Evolutionary conservation across 1,140 invertebrate genomes (phyloP).

Genomic region (Venturia canescens): DNA sequence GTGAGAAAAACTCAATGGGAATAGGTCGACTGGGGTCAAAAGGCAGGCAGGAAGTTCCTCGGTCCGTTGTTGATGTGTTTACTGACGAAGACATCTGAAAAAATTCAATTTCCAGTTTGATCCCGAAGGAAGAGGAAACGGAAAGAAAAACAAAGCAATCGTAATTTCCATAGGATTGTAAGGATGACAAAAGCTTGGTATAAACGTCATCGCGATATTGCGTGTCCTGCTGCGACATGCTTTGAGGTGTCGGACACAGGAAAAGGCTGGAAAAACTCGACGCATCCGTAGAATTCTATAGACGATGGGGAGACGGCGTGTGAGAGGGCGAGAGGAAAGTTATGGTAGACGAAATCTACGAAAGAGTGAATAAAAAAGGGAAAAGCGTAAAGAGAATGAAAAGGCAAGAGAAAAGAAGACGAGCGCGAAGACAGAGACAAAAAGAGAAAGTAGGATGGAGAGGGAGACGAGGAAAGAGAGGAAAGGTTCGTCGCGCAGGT

Average conservation of each 20-base stretch:
- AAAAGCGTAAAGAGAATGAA: conserved; percentile 1
- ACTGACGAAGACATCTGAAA: no score
- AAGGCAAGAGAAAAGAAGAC: conserved; percentile 2
- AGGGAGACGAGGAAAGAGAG: not conserved
- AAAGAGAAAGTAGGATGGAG: conserved; percentile 8
- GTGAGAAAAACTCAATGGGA: no score
- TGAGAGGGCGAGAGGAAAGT: not conserved
- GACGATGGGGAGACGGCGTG: not conserved
- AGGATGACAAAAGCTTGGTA: not conserved
- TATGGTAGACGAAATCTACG: not conserved
- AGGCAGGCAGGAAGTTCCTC: no score
- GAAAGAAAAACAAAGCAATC: no score
- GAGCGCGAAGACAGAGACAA: not conserved
- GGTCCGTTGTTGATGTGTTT: no score
- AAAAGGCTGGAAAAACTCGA: not conserved
- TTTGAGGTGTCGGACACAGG: not conserved
- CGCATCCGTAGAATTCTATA: not conserved
- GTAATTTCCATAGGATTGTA: not conserved
- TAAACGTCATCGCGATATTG: not conserved
- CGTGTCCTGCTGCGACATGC: not conserved
- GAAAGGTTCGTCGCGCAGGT: not conserved
- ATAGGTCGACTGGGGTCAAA: no score
- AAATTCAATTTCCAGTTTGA: not conserved
- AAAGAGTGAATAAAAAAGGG: not conserved
- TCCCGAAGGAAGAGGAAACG: no score